phyloP scores from a whole-genome alignment of 2,113 vertebrate species.

The Ia io region DNA sequence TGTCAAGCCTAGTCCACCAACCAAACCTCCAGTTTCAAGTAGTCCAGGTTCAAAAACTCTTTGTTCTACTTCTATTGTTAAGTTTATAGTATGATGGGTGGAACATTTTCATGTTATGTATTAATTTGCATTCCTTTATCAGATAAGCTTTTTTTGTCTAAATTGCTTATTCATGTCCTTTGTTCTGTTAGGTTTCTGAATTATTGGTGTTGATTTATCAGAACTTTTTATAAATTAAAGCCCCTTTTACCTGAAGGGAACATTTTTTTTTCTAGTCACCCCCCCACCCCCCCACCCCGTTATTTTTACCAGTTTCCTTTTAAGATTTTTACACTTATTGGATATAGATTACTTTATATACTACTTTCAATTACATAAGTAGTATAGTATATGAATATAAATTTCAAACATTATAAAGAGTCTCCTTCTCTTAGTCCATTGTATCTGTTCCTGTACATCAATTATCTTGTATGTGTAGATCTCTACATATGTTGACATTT shows the following conservation, averaged over 20 bases:
- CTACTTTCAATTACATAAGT: slow-evolving; percentile 13
- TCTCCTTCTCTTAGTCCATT: slow-evolving; percentile 3
- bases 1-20: neutral
- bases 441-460: neutral
- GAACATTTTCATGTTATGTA: neutral
- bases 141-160: neutral
- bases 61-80: neutral
- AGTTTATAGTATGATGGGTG: neutral
- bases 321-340: slow-evolving; percentile 1
- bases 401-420: slow-evolving; percentile 1
- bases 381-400: neutral
- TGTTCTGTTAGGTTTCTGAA: neutral
- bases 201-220: slow-evolving; percentile 4
- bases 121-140: slow-evolving; percentile 20
- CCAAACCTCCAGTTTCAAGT: neutral
- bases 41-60: slow-evolving; percentile 36
- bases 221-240: slow-evolving; percentile 6
- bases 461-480: neutral
- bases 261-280: neutral
- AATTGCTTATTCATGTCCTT: neutral
- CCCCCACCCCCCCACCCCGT: neutral
- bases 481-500: neutral
- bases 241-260: neutral
- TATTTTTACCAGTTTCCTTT: neutral
- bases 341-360: slow-evolving; percentile 1